Percentiles rank a stretch among this genome's conserved stretches.
Conservation (phyloP, 2,113 vertebrate species). For the Holacanthus passer region DNA sequence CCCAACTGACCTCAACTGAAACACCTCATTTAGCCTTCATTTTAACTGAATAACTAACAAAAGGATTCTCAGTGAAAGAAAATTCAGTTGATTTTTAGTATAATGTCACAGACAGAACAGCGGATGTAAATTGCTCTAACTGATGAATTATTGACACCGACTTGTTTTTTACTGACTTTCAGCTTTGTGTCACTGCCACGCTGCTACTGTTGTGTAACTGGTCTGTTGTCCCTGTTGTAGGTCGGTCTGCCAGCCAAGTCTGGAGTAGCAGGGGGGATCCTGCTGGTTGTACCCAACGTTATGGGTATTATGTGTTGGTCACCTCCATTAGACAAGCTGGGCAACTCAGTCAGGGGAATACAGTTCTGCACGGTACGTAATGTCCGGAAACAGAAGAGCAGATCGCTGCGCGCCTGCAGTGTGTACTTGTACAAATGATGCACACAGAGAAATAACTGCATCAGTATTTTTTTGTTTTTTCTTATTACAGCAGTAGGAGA, state of each 20-base stretch:
- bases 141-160: background rate
- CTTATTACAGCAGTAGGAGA: background rate
- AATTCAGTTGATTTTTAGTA: too few species aligned
- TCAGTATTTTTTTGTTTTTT: background rate
- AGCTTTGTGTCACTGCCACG: background rate
- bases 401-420: background rate
- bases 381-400: background rate
- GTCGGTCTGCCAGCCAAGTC: slow-evolving; percentile 99
- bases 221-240: slow-evolving; percentile 74
- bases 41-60: background rate
- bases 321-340: slow-evolving; percentile 96
- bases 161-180: slow-evolving; percentile 1
- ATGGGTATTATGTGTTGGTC: slow-evolving; percentile 99
- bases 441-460: background rate
- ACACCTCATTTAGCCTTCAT: background rate
- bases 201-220: slow-evolving; percentile 10
- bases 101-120: background rate
- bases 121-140: background rate
- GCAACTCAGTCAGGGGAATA: slow-evolving; percentile 98
- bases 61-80: background rate
- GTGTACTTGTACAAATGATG: background rate
- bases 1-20: background rate
- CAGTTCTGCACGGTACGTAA: slow-evolving; percentile 95
- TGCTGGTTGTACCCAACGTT: slow-evolving; percentile 98
- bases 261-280: slow-evolving; percentile 95